These are phyloP conservation scores for Diaperis boleti DNA, from an alignment of 2,888 invertebrate genomes.

Conservation along the genomic window DNA sequence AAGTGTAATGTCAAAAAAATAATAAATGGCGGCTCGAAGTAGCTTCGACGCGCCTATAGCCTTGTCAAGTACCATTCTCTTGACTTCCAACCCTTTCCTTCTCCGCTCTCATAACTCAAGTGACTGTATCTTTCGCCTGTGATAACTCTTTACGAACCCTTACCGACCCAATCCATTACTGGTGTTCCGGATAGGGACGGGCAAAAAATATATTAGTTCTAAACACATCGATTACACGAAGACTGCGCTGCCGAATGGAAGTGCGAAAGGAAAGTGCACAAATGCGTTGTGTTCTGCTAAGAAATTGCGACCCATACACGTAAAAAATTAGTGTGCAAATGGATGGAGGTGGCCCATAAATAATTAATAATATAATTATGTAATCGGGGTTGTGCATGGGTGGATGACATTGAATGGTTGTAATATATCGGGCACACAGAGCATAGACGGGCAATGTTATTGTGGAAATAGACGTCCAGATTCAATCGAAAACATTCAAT, in stretches of 20 bases:
- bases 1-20: constrained; percentile 37
- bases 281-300: not conserved
- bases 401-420: too few relatives aligned
- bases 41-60: constrained; percentile 38
- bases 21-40: constrained; percentile 31
- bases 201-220: constrained; percentile 40
- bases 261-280: not conserved
- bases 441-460: too few relatives aligned
- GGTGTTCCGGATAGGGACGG: constrained; percentile 29
- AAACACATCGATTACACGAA: constrained; percentile 31
- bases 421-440: too few relatives aligned
- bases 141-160: constrained; percentile 47
- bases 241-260: not conserved
- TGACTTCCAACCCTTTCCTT: constrained; percentile 48
- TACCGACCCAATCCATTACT: constrained; percentile 45
- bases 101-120: constrained; percentile 48
- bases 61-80: constrained; percentile 46
- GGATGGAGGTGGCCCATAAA: too few relatives aligned
- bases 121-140: constrained; percentile 42
- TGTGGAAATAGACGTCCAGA: too few relatives aligned
- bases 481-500: too few relatives aligned
- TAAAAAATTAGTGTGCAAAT: too few relatives aligned
- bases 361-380: too few relatives aligned
- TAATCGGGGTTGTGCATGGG: too few relatives aligned
- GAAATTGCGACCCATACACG: too few relatives aligned